Evolutionary conservation across 2,888 invertebrate genomes (phyloP).

Genomic region (Parasteatoda lunata): DNA sequence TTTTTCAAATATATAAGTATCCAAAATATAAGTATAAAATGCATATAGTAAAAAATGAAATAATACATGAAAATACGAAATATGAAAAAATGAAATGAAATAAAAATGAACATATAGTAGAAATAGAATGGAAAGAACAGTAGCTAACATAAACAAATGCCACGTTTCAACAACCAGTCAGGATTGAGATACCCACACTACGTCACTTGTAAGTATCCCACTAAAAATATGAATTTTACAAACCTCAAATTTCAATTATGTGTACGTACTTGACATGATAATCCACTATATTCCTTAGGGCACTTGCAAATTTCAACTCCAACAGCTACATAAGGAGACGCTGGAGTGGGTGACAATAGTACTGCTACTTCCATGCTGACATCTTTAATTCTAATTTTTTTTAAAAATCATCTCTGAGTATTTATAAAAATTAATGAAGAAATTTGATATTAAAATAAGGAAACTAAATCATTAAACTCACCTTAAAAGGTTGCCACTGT

Average conservation of each 20-base stretch:
- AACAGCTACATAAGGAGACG: slow-evolving; percentile 81
- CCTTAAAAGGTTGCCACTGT: slow-evolving; percentile 61
- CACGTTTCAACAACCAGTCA: too few relatives aligned
- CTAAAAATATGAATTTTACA: too few relatives aligned
- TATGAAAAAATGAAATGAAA: too few relatives aligned
- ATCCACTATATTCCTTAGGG: slow-evolving; percentile 85
- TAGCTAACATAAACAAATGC: too few relatives aligned
- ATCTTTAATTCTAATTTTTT: slow-evolving; percentile 80
- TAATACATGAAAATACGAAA: too few relatives aligned
- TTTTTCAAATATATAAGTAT: background rate
- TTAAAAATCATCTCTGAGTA: background rate
- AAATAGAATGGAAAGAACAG: too few relatives aligned
- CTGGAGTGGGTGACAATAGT: slow-evolving; percentile 73
- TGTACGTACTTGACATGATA: slow-evolving; percentile 85
- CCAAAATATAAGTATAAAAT: background rate
- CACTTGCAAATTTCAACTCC: slow-evolving; percentile 92
- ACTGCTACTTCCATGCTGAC: slow-evolving; percentile 89
- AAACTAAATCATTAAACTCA: slow-evolving; percentile 12
- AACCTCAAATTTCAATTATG: background rate
- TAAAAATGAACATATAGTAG: too few relatives aligned
- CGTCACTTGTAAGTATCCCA: too few relatives aligned
- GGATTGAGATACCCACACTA: too few relatives aligned
- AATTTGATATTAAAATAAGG: background rate
- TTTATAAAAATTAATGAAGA: background rate
- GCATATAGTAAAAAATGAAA: background rate